These are phyloP conservation scores for Teleogryllus oceanicus DNA, from an alignment of 2,888 invertebrate species.

Conservation along the genomic window DNA sequence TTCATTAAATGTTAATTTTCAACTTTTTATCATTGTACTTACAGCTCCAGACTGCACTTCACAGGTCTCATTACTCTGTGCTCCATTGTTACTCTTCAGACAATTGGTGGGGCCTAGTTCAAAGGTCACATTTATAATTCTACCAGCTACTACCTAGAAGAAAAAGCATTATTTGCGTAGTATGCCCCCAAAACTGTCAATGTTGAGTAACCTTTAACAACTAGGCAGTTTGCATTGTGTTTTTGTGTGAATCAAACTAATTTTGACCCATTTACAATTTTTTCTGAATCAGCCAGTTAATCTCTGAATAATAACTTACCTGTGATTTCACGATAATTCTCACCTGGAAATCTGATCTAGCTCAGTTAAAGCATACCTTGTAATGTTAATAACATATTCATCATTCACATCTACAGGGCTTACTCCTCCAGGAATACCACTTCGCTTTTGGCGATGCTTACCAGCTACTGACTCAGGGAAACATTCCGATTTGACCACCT, in stretches of 20 bases:
- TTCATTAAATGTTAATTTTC: no score
- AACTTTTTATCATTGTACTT: background rate
- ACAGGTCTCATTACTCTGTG: constrained; percentile 35
- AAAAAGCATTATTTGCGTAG: background rate
- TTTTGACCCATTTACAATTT: background rate
- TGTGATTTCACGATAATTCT: constrained; percentile 40
- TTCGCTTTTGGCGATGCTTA: background rate
- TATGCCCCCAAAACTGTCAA: no score
- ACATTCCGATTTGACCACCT: constrained; percentile 42
- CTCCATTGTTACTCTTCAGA: constrained; percentile 42
- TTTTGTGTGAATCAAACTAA: background rate
- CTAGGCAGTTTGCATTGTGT: no score
- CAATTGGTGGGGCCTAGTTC: constrained; percentile 57
- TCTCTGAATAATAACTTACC: constrained; percentile 32
- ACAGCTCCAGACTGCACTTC: constrained; percentile 34
- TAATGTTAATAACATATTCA: constrained; percentile 39
- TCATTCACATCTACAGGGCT: constrained; percentile 36
- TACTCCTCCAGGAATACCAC: constrained; percentile 22
- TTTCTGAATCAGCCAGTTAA: background rate
- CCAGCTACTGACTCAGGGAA: background rate
- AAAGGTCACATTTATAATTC: constrained; percentile 56
- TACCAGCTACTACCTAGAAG: constrained; percentile 53
- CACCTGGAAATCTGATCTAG: constrained; percentile 40
- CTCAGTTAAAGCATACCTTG: constrained; percentile 39
- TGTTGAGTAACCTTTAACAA: no score